Conservation (phyloP, 2,113 vertebrate species). For the Mugil cephalus region DNA sequence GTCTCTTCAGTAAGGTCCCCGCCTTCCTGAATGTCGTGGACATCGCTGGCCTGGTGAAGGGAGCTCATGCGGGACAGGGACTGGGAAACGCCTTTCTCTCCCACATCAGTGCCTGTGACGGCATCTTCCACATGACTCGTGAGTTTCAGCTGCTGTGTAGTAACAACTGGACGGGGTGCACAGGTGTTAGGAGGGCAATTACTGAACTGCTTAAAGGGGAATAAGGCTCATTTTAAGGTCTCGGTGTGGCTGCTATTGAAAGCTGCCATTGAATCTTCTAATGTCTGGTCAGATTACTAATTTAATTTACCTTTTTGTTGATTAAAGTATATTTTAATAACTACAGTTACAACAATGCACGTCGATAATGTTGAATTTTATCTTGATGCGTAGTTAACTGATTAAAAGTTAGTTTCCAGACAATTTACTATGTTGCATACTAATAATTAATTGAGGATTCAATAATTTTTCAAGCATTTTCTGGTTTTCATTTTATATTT, state of each 20-base stretch:
- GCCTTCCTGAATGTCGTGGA: constrained; percentile 98
- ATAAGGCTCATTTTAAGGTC: background rate
- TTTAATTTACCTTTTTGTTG: too few relatives aligned
- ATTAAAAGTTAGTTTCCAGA: too few relatives aligned
- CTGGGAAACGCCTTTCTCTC: constrained; percentile 98
- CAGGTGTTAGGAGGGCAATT: constrained; percentile 32
- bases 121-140: constrained; percentile 98
- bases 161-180: constrained; percentile 23
- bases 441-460: too few relatives aligned
- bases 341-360: too few relatives aligned
- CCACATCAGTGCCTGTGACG: constrained; percentile 97
- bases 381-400: too few relatives aligned
- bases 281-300: too few relatives aligned
- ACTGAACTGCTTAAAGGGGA: background rate
- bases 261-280: too few relatives aligned
- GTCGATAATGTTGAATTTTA: too few relatives aligned
- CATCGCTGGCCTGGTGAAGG: constrained; percentile 98
- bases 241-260: background rate
- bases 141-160: constrained; percentile 77
- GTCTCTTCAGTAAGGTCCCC: constrained; percentile 92
- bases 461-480: too few relatives aligned
- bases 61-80: constrained; percentile 95
- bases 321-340: too few relatives aligned
- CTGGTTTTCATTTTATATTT: too few relatives aligned
- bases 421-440: too few relatives aligned